Percentiles rank a stretch among this genome's conserved stretches.
These are phyloP conservation scores for human DNA, from an alignment of 2,113 vertebrate species.

Conservation along the genomic window DNA sequence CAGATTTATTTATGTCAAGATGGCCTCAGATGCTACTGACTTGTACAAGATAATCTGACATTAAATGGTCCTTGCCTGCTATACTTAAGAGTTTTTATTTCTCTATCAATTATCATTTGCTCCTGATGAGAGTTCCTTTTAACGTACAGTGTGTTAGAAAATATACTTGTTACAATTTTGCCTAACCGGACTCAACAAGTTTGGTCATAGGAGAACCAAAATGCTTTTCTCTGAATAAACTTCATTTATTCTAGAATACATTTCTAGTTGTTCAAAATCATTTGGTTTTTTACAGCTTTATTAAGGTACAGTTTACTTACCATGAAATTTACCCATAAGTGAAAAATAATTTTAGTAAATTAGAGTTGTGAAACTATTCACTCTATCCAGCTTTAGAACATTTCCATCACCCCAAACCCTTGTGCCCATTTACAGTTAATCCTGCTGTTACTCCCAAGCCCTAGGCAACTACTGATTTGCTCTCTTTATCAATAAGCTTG, in stretches of 20 bases:
- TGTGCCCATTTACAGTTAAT: slow-evolving; percentile 9
- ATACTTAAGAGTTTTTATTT: background rate
- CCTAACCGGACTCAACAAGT: background rate
- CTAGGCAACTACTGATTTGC: background rate
- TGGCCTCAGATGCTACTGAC: background rate
- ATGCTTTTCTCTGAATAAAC: background rate
- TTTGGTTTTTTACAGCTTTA: background rate
- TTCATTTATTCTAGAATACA: slow-evolving; percentile 12
- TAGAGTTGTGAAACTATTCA: background rate
- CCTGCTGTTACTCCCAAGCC: background rate
- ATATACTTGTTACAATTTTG: background rate
- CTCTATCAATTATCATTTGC: background rate
- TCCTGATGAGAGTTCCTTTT: background rate
- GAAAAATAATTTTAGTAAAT: background rate
- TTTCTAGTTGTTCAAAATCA: slow-evolving; percentile 34
- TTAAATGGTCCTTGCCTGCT: background rate
- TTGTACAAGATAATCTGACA: background rate
- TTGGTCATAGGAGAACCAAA: background rate
- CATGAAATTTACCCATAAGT: background rate
- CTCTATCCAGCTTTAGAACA: background rate
- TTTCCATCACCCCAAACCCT: background rate
- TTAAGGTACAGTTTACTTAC: background rate
- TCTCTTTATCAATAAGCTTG: background rate
- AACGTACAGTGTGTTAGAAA: background rate
- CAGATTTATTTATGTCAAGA: background rate